Conservation (phyloP, 2,797 vertebrate species). For the Allobates femoralis region DNA sequence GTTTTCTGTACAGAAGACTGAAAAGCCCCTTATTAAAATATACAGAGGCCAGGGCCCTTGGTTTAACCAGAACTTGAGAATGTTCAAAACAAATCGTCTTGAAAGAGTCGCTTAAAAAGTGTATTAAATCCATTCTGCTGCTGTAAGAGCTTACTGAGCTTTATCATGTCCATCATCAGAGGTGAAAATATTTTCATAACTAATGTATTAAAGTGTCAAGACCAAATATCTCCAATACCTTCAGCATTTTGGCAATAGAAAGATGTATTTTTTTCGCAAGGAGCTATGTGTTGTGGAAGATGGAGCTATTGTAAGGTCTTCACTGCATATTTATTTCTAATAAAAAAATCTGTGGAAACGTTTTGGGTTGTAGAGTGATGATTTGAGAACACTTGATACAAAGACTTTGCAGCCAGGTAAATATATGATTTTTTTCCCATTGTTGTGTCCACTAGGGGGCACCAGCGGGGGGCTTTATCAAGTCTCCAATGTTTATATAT, state of each 20-base stretch:
- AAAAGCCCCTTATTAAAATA: background rate
- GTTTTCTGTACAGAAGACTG: background rate
- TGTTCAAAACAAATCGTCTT: background rate
- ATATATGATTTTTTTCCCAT: background rate
- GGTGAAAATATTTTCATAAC: slow-evolving; percentile 30
- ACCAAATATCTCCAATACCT: background rate
- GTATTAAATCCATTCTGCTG: background rate
- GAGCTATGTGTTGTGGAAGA: slow-evolving; percentile 8
- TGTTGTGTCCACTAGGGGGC: background rate
- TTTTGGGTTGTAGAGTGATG: background rate
- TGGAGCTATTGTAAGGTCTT: slow-evolving; percentile 18
- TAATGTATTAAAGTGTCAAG: background rate
- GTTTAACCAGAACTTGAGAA: background rate
- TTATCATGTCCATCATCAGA: slow-evolving; percentile 1
- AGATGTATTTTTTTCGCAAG: background rate
- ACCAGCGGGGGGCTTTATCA: background rate
- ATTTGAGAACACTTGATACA: background rate
- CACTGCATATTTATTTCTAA: slow-evolving; percentile 43
- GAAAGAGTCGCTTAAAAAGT: background rate
- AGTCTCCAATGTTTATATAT: background rate
- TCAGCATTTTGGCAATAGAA: background rate
- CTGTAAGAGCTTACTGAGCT: background rate
- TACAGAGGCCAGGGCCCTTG: background rate
- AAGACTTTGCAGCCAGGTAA: background rate
- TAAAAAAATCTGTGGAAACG: background rate